Evolutionary conservation across 2,797 vertebrate species (phyloP).

Genomic region (Coilia nasus): DNA sequence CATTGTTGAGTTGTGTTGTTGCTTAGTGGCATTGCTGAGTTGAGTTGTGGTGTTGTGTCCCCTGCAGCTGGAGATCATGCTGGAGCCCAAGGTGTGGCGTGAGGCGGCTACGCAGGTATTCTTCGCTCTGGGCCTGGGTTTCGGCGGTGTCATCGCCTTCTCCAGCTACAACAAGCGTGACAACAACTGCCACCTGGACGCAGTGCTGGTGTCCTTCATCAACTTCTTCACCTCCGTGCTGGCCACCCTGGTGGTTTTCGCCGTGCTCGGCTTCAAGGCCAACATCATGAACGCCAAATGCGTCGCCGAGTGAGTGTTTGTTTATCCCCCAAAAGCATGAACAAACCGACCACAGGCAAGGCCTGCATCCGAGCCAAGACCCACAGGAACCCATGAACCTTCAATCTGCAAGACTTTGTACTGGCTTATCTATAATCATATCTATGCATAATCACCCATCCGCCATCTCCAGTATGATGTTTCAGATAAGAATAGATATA

Average conservation of each 20-base stretch:
- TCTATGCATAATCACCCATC: not conserved
- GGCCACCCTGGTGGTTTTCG: constrained; percentile 97
- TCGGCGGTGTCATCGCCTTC: constrained; percentile 97
- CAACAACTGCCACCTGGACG: constrained; percentile 99
- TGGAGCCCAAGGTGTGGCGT: constrained; percentile 94
- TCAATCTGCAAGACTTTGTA: not conserved
- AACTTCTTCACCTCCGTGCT: constrained; percentile 98
- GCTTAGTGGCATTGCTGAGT: not conserved
- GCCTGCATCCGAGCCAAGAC: not conserved
- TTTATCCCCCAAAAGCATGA: not conserved
- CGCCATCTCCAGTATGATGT: not conserved
- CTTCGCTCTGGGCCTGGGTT: constrained; percentile 95
- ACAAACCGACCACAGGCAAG: constrained; percentile 10
- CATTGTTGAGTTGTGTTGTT: too few relatives aligned
- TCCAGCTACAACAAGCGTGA: constrained; percentile 99
- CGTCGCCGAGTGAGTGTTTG: constrained; percentile 73
- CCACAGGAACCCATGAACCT: not conserved
- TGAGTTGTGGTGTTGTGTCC: constrained; percentile 30
- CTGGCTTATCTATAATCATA: not conserved
- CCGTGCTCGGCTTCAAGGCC: constrained; percentile 97
- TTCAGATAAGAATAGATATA: not conserved
- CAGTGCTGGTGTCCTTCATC: constrained; percentile 94
- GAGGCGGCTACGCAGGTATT: constrained; percentile 98
- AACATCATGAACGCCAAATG: constrained; percentile 92
- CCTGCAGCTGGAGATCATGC: constrained; percentile 93